phyloP scores from a whole-genome alignment of 2,113 vertebrate species.

The Labeo catla region DNA sequence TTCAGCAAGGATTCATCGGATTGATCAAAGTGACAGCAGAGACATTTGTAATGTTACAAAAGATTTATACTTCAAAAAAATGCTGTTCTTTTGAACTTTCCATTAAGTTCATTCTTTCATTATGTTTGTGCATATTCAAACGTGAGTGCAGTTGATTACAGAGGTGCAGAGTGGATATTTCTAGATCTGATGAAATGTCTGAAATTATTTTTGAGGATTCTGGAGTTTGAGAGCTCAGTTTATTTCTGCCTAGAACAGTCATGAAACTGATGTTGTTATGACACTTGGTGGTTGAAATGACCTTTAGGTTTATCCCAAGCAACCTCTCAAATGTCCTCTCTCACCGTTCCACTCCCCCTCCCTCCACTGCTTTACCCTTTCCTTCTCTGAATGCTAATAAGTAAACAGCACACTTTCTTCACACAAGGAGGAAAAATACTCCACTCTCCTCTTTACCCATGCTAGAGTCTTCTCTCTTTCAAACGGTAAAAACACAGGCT shows the following conservation, averaged over 20 bases:
- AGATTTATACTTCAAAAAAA: too few relatives aligned
- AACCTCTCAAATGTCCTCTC: constrained; percentile 30
- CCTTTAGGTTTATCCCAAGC: constrained; percentile 49
- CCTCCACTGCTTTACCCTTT: background rate
- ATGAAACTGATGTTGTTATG: constrained; percentile 21
- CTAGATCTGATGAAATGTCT: background rate
- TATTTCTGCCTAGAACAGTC: constrained; percentile 2
- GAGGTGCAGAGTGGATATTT: background rate
- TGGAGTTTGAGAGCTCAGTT: constrained; percentile 27
- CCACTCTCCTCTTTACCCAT: background rate
- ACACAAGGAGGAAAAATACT: constrained; percentile 16
- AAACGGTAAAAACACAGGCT: constrained; percentile 50
- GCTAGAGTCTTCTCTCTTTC: constrained; percentile 37
- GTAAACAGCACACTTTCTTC: constrained; percentile 31
- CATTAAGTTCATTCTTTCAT: background rate
- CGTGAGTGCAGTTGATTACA: background rate
- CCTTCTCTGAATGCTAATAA: constrained; percentile 49
- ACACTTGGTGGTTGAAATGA: constrained; percentile 39
- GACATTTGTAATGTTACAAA: too few relatives aligned
- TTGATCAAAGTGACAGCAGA: too few relatives aligned
- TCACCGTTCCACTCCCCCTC: background rate
- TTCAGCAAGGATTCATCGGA: too few relatives aligned
- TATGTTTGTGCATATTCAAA: background rate
- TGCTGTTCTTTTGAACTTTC: background rate
- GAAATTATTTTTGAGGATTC: constrained; percentile 27